Conservation (phyloP, 2,797 vertebrate genomes). For the Pseudochromis fuscus region DNA sequence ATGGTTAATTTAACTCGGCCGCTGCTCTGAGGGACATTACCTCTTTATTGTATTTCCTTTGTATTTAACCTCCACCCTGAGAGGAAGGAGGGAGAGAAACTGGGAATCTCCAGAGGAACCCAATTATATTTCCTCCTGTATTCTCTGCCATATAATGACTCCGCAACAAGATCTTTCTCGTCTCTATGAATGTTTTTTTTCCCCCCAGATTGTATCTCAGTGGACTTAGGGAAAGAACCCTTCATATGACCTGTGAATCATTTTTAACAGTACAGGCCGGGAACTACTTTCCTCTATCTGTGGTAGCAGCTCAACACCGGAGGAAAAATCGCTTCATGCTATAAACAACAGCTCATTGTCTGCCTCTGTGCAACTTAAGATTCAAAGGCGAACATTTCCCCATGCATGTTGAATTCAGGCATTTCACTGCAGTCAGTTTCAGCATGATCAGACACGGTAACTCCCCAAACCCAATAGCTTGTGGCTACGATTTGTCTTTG, state of each 20-base stretch:
- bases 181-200: conserved; percentile 35
- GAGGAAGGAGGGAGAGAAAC: conserved; percentile 56
- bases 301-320: background rate
- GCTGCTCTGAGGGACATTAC: conserved; percentile 56
- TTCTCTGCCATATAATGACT: conserved; percentile 62
- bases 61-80: conserved; percentile 71
- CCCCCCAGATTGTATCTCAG: conserved; percentile 33
- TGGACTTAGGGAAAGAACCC: conserved; percentile 12
- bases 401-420: conserved; percentile 24
- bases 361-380: conserved; percentile 20
- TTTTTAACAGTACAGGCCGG: conserved; percentile 5
- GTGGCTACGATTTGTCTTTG: conserved; percentile 47
- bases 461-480: conserved; percentile 40
- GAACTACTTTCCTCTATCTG: conserved; percentile 17
- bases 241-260: conserved; percentile 15
- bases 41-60: conserved; percentile 75
- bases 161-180: conserved; percentile 50
- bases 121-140: conserved; percentile 64
- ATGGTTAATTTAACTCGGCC: conserved; percentile 57
- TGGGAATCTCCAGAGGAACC: conserved; percentile 60
- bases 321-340: conserved; percentile 5
- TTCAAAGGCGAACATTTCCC: conserved; percentile 14
- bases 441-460: conserved; percentile 34
- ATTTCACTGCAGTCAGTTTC: conserved; percentile 24
- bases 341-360: background rate